Evolutionary conservation across 2,113 vertebrate genomes (phyloP).

Genomic region (Thunnus thynnus): DNA sequence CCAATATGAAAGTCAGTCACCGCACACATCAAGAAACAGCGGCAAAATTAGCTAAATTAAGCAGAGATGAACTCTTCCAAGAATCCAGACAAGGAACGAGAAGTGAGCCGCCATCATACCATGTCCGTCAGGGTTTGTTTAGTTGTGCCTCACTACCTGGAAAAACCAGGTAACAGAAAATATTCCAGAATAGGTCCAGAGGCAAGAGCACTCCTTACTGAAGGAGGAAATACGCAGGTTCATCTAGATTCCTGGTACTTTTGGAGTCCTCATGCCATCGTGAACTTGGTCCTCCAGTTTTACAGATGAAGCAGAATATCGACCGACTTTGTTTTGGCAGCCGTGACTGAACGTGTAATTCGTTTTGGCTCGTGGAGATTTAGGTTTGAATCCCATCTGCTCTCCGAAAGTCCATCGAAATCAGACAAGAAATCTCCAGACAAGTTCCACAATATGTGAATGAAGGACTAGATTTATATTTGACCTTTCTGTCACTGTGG

Average conservation of each 20-base stretch:
- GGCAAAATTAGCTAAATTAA: neutral
- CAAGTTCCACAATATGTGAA: neutral
- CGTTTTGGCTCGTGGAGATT: too few species aligned
- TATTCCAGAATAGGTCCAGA: constrained; percentile 24
- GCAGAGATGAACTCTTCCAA: neutral
- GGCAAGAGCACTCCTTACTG: neutral
- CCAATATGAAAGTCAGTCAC: constrained; percentile 19
- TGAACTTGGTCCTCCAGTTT: neutral
- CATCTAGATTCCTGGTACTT: neutral
- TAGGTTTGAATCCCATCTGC: neutral
- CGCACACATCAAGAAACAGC: neutral
- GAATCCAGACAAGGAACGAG: neutral
- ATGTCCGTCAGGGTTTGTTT: neutral
- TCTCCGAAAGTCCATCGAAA: neutral
- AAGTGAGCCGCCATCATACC: neutral
- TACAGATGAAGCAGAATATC: neutral
- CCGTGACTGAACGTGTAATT: too few species aligned
- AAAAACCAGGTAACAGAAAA: constrained; percentile 19
- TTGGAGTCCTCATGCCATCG: neutral
- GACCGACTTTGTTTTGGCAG: neutral
- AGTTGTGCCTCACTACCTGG: neutral
- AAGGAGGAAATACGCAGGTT: neutral
- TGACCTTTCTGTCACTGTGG: neutral
- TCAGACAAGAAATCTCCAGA: neutral
- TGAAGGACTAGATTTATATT: neutral